A percentile compares a stretch with the other conserved stretches of the same genome.
Conservation (phyloP, 2,113 vertebrate species). For the Mus spicilegus region DNA sequence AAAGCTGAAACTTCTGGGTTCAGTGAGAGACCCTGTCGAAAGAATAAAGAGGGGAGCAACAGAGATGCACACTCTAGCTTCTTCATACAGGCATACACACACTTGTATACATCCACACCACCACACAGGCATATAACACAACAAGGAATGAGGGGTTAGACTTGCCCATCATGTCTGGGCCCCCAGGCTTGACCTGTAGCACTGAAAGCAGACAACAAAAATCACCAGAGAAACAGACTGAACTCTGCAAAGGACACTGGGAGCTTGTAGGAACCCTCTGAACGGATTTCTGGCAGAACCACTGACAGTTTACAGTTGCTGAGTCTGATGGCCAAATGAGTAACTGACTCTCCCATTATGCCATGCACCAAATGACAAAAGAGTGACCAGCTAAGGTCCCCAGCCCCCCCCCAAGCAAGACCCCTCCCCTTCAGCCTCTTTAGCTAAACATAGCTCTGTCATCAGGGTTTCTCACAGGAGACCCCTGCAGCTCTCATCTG, state of each 20-base stretch:
- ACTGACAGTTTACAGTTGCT: background rate
- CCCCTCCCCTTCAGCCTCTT: fast-evolving
- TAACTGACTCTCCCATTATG: background rate
- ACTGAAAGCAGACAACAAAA: background rate
- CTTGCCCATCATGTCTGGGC: background rate
- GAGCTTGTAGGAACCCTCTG: background rate
- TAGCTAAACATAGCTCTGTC: conserved; percentile 6
- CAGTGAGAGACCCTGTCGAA: background rate
- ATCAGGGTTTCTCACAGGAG: background rate
- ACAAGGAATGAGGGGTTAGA: background rate
- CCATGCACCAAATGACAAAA: too few species aligned
- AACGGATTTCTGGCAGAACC: background rate
- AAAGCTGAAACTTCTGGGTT: background rate
- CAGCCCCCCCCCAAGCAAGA: background rate
- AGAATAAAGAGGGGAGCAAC: background rate
- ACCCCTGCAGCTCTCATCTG: background rate
- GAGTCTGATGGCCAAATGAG: background rate
- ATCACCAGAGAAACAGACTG: background rate
- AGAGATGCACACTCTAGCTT: background rate
- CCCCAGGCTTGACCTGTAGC: background rate
- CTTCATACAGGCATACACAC: background rate
- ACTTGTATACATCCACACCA: too few species aligned
- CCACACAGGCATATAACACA: background rate
- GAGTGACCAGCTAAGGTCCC: background rate
- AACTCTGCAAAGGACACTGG: background rate